Evolutionary conservation across 2,113 vertebrate genomes (phyloP).

Genomic region (Phalacrocorax pelagicus): DNA sequence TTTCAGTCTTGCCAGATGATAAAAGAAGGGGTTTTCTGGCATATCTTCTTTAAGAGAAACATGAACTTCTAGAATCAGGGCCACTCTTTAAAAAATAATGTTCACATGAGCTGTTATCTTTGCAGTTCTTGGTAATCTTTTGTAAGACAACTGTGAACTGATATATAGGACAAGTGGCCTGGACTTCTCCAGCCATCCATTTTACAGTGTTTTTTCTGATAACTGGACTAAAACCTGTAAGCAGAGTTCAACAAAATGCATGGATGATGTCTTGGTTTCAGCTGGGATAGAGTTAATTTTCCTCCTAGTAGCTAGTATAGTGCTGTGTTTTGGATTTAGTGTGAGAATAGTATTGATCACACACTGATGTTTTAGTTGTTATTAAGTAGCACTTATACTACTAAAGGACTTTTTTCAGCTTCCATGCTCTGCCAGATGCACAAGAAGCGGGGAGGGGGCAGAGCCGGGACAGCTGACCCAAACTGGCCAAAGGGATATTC

Average conservation of each 20-base stretch:
- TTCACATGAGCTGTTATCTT: conserved; percentile 2
- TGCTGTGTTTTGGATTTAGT: no score
- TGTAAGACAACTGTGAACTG: neutral
- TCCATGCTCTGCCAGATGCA: no score
- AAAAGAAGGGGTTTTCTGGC: neutral
- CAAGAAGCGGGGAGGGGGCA: no score
- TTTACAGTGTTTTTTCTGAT: neutral
- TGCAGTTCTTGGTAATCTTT: neutral
- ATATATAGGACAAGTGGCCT: neutral
- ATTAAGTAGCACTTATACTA: no score
- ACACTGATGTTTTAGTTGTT: no score
- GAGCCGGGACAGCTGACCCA: no score
- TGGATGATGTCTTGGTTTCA: no score
- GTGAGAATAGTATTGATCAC: no score
- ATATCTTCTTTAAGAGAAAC: neutral
- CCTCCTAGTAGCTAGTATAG: no score
- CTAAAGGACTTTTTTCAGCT: no score
- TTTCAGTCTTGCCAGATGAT: neutral
- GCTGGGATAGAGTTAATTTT: no score
- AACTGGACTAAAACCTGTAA: neutral
- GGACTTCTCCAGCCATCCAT: neutral
- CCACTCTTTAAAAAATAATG: neutral
- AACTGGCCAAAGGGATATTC: no score
- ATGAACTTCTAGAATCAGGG: neutral
- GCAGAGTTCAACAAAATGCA: neutral